These are phyloP conservation scores for Sebastes vulpes DNA, from an alignment of 2,797 vertebrate genomes.

Conservation along the genomic window DNA sequence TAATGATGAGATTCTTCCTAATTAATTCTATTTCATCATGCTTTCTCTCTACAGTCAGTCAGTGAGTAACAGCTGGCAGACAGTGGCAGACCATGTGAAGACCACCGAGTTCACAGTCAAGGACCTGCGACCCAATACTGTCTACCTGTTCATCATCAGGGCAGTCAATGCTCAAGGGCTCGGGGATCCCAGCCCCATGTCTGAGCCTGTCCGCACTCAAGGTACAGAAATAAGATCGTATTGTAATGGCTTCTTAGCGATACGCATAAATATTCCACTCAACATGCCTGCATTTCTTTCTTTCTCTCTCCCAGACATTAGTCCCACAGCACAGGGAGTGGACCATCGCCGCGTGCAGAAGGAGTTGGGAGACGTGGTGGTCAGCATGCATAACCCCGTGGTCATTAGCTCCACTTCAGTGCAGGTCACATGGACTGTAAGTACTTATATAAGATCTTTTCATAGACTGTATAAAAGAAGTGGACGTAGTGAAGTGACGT, in stretches of 20 bases:
- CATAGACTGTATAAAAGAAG: no score
- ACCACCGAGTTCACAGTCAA: constrained; percentile 88
- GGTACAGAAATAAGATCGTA: constrained; percentile 77
- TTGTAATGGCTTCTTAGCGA: background rate
- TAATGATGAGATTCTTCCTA: background rate
- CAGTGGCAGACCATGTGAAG: constrained; percentile 93
- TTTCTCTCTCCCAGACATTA: constrained; percentile 88
- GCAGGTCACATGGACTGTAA: constrained; percentile 96
- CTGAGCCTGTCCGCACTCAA: constrained; percentile 95
- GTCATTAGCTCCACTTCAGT: constrained; percentile 92
- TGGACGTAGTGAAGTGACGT: no score
- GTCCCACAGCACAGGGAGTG: constrained; percentile 94
- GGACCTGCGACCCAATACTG: constrained; percentile 93
- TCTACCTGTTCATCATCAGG: constrained; percentile 96
- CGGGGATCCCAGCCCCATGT: constrained; percentile 95
- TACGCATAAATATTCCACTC: background rate
- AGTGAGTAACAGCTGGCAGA: constrained; percentile 97
- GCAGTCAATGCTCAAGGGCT: constrained; percentile 93
- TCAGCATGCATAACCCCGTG: constrained; percentile 93
- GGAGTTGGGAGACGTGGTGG: constrained; percentile 92
- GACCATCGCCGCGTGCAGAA: constrained; percentile 97
- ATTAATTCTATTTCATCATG: constrained; percentile 14
- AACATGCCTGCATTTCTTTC: constrained; percentile 2
- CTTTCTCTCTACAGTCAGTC: constrained; percentile 87
- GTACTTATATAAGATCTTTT: constrained; percentile 30